Conservation (phyloP, 2,888 invertebrate genomes). For the Smittia sp. region DNA sequence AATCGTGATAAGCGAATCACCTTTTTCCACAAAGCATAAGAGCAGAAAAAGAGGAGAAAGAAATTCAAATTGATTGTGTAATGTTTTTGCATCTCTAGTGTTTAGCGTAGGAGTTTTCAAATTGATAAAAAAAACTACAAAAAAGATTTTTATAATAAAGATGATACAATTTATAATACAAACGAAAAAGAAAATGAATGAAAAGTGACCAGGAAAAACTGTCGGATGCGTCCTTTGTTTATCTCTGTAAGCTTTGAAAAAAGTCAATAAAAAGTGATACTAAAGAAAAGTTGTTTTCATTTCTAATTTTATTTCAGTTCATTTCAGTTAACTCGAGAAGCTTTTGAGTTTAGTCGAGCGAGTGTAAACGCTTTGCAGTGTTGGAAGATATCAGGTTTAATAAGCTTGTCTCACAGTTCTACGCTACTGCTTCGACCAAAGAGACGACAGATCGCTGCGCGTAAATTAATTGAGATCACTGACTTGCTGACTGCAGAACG, state of each 20-base stretch:
- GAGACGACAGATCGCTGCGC: too few species aligned
- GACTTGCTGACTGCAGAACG: neutral
- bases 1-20: slow-evolving; percentile 1
- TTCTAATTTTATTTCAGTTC: neutral
- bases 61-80: neutral
- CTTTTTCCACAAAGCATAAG: neutral
- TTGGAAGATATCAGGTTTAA: neutral
- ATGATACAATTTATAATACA: neutral
- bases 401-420: too few species aligned
- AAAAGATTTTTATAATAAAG: neutral
- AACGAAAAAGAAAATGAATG: neutral
- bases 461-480: too few species aligned
- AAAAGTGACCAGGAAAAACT: neutral
- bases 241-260: slow-evolving; percentile 8
- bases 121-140: neutral
- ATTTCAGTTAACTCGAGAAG: too few species aligned
- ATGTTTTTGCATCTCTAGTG: slow-evolving; percentile 8
- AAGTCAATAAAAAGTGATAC: slow-evolving; percentile 6
- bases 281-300: neutral
- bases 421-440: too few species aligned
- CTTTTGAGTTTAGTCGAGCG: too few species aligned
- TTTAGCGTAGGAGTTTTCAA: slow-evolving; percentile 4
- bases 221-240: neutral
- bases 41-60: neutral
- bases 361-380: too few species aligned